Conservation (phyloP, 2,797 vertebrate genomes). For the Perodicticus potto region DNA sequence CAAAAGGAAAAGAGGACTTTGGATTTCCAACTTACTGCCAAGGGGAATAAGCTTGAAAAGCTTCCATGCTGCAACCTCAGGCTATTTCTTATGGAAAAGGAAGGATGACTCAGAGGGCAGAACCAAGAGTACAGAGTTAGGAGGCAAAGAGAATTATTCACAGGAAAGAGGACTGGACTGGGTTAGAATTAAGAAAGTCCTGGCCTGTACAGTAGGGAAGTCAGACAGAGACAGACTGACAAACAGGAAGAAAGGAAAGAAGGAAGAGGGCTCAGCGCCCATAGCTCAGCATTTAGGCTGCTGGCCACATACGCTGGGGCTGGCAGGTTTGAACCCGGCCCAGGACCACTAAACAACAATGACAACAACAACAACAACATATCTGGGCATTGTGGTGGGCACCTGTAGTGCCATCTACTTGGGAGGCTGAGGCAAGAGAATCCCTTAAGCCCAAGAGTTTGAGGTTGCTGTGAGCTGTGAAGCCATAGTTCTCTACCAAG, state of each 20-base stretch:
- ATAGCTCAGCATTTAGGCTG: too few relatives aligned
- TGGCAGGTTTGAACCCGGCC: too few relatives aligned
- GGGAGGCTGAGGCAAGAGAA: too few relatives aligned
- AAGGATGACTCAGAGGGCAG: conserved; percentile 29
- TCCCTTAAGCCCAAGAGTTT: too few relatives aligned
- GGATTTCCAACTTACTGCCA: not conserved
- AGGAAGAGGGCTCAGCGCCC: not conserved
- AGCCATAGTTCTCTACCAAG: too few relatives aligned
- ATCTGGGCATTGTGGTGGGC: too few relatives aligned
- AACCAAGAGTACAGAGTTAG: not conserved
- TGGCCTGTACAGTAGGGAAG: not conserved
- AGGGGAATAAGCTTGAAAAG: not conserved
- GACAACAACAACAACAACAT: too few relatives aligned
- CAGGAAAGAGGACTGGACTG: not conserved
- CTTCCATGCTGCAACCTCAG: not conserved
- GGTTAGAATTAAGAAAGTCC: not conserved
- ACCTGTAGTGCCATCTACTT: too few relatives aligned
- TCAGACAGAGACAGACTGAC: not conserved
- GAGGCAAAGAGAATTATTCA: not conserved
- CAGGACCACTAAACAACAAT: too few relatives aligned
- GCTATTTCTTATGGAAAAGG: conserved; percentile 24
- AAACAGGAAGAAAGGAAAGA: not conserved
- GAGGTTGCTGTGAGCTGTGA: too few relatives aligned
- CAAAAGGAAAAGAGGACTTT: conserved; percentile 43
- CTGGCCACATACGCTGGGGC: too few relatives aligned